Conservation (phyloP, 2,888 invertebrate genomes). For the Anaspis maculata region DNA sequence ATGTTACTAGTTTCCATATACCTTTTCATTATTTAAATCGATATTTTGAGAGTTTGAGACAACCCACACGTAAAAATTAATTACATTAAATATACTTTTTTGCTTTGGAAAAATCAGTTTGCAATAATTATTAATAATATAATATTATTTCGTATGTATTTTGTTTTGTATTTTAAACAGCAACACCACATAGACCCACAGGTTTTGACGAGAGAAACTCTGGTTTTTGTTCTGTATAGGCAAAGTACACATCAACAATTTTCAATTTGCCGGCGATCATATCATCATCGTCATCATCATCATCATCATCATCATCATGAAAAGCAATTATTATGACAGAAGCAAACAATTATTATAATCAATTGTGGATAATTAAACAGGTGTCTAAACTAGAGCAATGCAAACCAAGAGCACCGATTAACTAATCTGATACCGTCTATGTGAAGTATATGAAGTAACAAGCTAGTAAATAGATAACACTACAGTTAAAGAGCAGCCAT, state of each 20-base stretch:
- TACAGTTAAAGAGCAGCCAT: slow-evolving; percentile 36
- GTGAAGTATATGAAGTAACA: slow-evolving; percentile 31
- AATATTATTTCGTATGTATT: too few species aligned
- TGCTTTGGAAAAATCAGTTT: too few species aligned
- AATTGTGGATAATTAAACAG: slow-evolving; percentile 14
- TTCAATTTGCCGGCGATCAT: too few species aligned
- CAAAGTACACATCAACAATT: slow-evolving; percentile 13
- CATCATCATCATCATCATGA: slow-evolving; percentile 6
- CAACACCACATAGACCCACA: slow-evolving; percentile 24
- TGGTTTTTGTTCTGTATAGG: slow-evolving; percentile 11
- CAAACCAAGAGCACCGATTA: slow-evolving; percentile 23
- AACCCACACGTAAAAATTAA: slow-evolving; percentile 38
- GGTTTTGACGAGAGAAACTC: slow-evolving; percentile 12
- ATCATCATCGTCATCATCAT: too few species aligned
- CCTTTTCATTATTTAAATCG: slow-evolving; percentile 31
- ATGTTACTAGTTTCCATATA: slow-evolving; percentile 40
- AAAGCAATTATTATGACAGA: slow-evolving; percentile 13
- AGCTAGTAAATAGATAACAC: slow-evolving; percentile 35
- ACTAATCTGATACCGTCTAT: slow-evolving; percentile 28
- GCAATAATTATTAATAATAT: too few species aligned
- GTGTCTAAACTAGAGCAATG: slow-evolving; percentile 25
- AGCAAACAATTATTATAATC: slow-evolving; percentile 14
- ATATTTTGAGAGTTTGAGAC: slow-evolving; percentile 26
- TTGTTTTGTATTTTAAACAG: slow-evolving; percentile 13
- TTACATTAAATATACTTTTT: slow-evolving; percentile 13